Evolutionary conservation across 2,113 vertebrate species (phyloP).

Genomic region (Antechinus flavipes): DNA sequence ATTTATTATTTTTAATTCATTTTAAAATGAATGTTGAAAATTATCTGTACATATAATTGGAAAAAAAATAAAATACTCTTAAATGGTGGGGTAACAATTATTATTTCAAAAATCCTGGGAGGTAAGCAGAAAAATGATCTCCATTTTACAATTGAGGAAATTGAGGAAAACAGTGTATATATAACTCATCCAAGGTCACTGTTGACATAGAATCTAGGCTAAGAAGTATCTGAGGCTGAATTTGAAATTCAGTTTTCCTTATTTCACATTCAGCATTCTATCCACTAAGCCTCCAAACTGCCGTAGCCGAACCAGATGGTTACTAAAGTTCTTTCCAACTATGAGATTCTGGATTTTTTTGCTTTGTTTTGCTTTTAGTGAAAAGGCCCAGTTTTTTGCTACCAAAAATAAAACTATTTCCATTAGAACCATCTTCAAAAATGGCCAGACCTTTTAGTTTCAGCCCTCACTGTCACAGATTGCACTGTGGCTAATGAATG

Average conservation of each 20-base stretch:
- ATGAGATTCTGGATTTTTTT: background rate
- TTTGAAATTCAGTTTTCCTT: background rate
- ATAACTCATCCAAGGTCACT: background rate
- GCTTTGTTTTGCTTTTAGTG: background rate
- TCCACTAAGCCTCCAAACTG: background rate
- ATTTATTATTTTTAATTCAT: no score
- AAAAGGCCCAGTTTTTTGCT: background rate
- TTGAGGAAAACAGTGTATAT: background rate
- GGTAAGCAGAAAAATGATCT: background rate
- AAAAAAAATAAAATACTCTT: no score
- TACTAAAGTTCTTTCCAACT: background rate
- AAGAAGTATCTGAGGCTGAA: background rate
- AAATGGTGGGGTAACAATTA: background rate
- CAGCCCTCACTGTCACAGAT: constrained; percentile 38
- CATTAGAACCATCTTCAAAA: constrained; percentile 15
- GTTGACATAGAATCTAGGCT: no score
- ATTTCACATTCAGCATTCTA: background rate
- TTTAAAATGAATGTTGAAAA: no score
- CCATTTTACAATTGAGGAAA: background rate
- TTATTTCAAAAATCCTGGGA: background rate
- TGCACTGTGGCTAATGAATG: constrained; percentile 44
- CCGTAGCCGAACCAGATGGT: background rate
- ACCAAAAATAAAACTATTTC: background rate
- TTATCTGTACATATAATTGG: no score
- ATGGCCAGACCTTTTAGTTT: constrained; percentile 28